Evolutionary conservation across 2,797 vertebrate genomes (phyloP), one percentile per base, ranked within the genome.

Genomic region (Onychomys torridus): DNA sequence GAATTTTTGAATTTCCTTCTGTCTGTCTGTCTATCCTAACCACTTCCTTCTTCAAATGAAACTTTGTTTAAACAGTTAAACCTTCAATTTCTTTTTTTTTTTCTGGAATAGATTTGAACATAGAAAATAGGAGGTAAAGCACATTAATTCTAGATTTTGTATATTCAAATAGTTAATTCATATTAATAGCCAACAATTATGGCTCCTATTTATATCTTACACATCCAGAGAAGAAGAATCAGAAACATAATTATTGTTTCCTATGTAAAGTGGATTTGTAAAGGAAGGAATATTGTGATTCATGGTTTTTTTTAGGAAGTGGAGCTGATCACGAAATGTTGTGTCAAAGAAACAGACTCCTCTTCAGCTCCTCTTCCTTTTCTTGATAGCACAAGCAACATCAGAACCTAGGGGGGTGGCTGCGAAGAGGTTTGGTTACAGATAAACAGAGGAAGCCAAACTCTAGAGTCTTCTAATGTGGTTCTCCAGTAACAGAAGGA

Each of bases 101-200:
- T 52, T 52, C 52, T 52, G 52, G 23, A 85, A 91, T 5, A 8
- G 3, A 63, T 65, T 46, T 46, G 57, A 40, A 16, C 1, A 82
- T 6, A 91, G 25, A 78, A 82, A 90, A 55, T 29, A 93, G 49
- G 69, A 5, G 21, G 85, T 85, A 40, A 82, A 67, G 11, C 8
- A 69, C 27, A 27, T 49, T 84, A 52, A 89, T 79, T 94, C 46
- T 90, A 75, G 32, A 75, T 27, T 87, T 90, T 83, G 61, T 8
- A 34, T 88, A 21, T 69, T 94, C n/a, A 89, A 57, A 78, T 78
- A 94, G 21, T 34, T 40, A 79, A 46, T 95, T 95, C 34, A 88
- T 88, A 81, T 29, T 71, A 71, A 67, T 17, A 76, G n/a, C 0
- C 14, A 76, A 95, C 2, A 91, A 79, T 76, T 59, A 84, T 69